A percentile compares a stretch with the other conserved stretches of the same genome.
phyloP scores from a whole-genome alignment of 2,113 vertebrate genomes.

The Phaethornis superciliosus region DNA sequence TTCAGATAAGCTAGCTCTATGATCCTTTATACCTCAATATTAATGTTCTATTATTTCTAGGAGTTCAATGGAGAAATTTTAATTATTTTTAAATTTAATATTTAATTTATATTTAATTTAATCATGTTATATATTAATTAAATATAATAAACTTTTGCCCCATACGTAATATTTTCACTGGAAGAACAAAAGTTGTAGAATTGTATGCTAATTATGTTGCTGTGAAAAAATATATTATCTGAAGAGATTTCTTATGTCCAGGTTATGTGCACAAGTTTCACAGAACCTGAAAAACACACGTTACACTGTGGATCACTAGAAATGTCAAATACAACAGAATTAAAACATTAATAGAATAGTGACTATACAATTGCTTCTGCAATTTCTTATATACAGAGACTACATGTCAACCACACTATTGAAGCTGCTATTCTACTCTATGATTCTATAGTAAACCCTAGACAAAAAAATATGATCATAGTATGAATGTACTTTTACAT shows the following conservation, averaged over 20 bases:
- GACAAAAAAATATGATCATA: background rate
- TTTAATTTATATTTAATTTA: no score
- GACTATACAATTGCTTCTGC: background rate
- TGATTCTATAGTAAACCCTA: no score
- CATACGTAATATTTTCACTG: background rate
- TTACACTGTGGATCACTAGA: background rate
- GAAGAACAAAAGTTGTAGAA: background rate
- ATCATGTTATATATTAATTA: background rate
- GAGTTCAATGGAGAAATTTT: background rate
- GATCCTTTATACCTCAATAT: background rate
- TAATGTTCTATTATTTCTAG: background rate
- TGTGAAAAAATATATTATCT: no score
- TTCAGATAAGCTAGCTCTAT: background rate
- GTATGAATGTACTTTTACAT: background rate
- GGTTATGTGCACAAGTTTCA: background rate
- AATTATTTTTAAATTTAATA: no score
- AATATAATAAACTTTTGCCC: background rate
- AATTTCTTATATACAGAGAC: background rate
- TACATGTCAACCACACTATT: background rate
- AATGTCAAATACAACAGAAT: background rate
- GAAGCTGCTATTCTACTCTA: background rate
- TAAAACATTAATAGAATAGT: background rate
- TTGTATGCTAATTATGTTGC: no score
- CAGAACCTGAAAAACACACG: background rate
- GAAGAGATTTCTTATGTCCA: background rate